phyloP scores from a whole-genome alignment of 2,113 vertebrate species.

The Paradisaea rubra region DNA sequence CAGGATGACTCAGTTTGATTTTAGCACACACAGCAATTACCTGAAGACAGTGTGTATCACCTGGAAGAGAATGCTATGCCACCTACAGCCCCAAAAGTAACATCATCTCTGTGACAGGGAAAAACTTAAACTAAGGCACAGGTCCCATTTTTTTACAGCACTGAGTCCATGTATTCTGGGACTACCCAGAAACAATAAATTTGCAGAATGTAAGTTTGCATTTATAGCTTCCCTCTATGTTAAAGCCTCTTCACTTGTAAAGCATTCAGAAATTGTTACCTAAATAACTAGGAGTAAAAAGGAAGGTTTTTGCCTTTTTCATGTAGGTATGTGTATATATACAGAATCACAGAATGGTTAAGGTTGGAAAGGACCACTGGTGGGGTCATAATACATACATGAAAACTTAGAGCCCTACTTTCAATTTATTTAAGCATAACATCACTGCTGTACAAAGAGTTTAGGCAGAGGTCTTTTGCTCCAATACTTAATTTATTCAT shows the following conservation, averaged over 20 bases:
- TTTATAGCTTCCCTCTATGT: neutral
- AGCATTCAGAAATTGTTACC: neutral
- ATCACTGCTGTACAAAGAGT: neutral
- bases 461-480: neutral
- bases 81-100: neutral
- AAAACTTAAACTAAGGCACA: neutral
- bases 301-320: neutral
- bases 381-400: neutral
- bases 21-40: neutral
- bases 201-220: neutral
- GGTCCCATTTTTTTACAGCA: neutral
- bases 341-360: neutral
- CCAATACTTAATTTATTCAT: neutral
- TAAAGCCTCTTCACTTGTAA: neutral
- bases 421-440: neutral
- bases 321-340: neutral
- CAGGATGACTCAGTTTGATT: neutral
- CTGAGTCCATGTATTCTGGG: neutral
- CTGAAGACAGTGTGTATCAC: neutral
- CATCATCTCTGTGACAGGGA: neutral
- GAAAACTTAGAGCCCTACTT: neutral
- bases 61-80: neutral
- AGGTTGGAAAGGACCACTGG: neutral
- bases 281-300: neutral
- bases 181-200: neutral